Evolutionary conservation across 1,140 invertebrate species (phyloP).

Genomic region (Drosophila persimilis): DNA sequence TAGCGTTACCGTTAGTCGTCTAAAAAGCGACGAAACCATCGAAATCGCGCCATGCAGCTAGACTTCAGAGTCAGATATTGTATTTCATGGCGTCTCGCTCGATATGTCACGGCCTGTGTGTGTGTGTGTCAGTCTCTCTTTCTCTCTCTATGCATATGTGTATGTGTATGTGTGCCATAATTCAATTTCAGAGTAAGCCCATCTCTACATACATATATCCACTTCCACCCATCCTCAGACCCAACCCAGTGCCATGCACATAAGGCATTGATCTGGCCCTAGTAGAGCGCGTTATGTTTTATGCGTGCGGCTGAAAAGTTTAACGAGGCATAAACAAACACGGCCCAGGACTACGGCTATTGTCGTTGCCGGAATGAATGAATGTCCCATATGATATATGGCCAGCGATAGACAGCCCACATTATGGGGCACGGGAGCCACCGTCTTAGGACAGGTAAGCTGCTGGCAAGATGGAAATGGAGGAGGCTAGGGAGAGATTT

Average conservation of each 20-base stretch:
- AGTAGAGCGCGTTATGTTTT: conserved; percentile 63
- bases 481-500: too few species aligned
- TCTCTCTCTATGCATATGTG: conserved; percentile 13
- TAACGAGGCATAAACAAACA: conserved; percentile 79
- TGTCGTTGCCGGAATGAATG: conserved; percentile 62
- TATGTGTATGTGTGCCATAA: conserved; percentile 57
- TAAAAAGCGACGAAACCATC: conserved; percentile 51
- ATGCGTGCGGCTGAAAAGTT: conserved; percentile 72
- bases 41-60: conserved; percentile 68
- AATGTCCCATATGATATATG: conserved; percentile 47
- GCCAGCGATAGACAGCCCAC: conserved; percentile 12
- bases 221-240: conserved; percentile 1
- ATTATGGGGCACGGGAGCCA: not conserved
- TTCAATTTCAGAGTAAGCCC: conserved; percentile 69
- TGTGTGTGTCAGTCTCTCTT: not conserved
- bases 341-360: conserved; percentile 61
- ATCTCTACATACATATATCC: conserved; percentile 22
- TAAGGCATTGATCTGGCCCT: conserved; percentile 67
- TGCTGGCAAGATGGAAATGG: too few species aligned
- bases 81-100: conserved; percentile 77
- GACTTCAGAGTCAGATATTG: conserved; percentile 69
- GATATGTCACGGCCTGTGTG: conserved; percentile 57
- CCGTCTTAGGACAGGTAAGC: too few species aligned
- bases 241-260: conserved; percentile 16
- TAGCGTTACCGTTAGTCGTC: conserved; percentile 58